Conservation (phyloP, 2,113 vertebrate genomes). For the Daphoenositta chrysoptera region DNA sequence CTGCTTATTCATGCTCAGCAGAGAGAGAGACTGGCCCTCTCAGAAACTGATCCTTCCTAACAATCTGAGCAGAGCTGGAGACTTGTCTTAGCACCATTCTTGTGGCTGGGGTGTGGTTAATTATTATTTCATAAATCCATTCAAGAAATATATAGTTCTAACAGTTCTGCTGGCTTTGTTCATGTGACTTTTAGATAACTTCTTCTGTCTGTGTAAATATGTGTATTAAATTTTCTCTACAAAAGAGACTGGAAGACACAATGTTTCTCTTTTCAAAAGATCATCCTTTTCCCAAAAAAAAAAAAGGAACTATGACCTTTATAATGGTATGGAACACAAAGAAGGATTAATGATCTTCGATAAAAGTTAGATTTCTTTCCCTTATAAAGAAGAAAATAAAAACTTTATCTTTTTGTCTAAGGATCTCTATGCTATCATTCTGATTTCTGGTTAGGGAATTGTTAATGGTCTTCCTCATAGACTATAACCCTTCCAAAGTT, state of each 20-base stretch:
- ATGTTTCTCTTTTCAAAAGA: neutral
- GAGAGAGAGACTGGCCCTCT: neutral
- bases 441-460: neutral
- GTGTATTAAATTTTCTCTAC: neutral
- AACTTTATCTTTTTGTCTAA: neutral
- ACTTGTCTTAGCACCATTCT: neutral
- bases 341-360: neutral
- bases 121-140: neutral
- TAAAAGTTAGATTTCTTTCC: neutral
- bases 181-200: neutral
- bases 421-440: neutral
- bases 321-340: neutral
- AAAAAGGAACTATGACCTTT: neutral
- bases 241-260: neutral
- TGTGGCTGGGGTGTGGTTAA: rapidly evolving
- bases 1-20: neutral
- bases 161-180: neutral
- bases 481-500: neutral
- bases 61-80: neutral
- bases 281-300: neutral
- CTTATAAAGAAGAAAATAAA: neutral
- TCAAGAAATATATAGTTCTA: neutral
- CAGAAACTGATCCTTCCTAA: neutral
- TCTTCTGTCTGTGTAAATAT: neutral
- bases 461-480: neutral